Evolutionary conservation across 2,888 invertebrate species (phyloP).

Genomic region (Eilema griseolum): DNA sequence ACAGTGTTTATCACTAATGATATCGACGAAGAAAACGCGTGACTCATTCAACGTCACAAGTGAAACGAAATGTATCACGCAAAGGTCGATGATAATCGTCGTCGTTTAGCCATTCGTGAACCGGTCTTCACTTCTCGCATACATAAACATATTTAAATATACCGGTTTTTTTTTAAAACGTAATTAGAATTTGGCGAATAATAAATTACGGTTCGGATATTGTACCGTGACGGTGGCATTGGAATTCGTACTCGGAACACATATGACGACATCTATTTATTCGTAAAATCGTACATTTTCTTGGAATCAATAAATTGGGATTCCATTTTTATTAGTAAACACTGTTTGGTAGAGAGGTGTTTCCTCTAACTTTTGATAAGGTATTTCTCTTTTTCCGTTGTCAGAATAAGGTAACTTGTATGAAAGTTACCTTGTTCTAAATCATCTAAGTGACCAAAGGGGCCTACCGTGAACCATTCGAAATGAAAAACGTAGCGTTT

Average conservation of each 20-base stretch:
- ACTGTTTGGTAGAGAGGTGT: background rate
- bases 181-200: conserved; percentile 46
- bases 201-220: conserved; percentile 20
- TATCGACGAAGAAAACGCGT: conserved; percentile 15
- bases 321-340: conserved; percentile 1
- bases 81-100: conserved; percentile 19
- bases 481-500: no score
- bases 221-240: background rate
- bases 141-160: conserved; percentile 38
- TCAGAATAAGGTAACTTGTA: background rate
- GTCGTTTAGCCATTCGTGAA: conserved; percentile 2
- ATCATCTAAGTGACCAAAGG: no score
- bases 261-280: background rate
- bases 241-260: background rate
- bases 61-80: conserved; percentile 19
- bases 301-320: background rate
- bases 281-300: background rate
- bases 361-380: background rate
- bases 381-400: background rate
- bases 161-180: conserved; percentile 31
- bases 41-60: conserved; percentile 20
- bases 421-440: background rate
- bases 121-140: conserved; percentile 9
- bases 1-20: conserved; percentile 13
- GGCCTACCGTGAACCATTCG: no score